Evolutionary conservation across 1,140 invertebrate species (phyloP).

Genomic region (Octopus bimaculoides): DNA sequence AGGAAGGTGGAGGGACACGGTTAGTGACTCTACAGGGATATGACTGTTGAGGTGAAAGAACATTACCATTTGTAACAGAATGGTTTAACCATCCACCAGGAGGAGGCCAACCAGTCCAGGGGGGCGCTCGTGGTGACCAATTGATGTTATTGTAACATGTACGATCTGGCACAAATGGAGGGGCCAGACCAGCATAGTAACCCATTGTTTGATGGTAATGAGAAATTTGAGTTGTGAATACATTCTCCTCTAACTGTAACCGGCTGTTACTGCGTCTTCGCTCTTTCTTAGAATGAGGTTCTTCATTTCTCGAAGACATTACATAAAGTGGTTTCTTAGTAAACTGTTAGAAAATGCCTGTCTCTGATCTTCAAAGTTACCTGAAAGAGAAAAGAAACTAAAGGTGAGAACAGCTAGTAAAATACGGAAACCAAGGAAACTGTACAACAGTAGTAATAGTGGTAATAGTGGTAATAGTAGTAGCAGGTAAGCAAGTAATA

Average conservation of each 20-base stretch:
- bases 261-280: neutral
- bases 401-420: no score
- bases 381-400: no score
- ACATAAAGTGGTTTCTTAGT: neutral
- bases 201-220: constrained; percentile 8
- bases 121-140: neutral
- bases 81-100: neutral
- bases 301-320: constrained; percentile 14
- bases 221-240: neutral
- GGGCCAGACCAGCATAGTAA: neutral
- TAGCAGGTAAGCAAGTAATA: no score
- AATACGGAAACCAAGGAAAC: no score
- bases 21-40: neutral
- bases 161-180: neutral
- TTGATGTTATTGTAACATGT: constrained; percentile 8
- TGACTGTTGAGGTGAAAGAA: neutral
- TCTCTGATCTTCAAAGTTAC: no score
- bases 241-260: neutral
- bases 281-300: neutral
- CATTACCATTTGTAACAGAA: neutral
- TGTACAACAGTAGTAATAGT: no score
- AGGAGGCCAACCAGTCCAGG: neutral
- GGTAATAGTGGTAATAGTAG: no score
- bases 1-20: neutral
- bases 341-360: no score